Percentiles rank a stretch among this genome's conserved stretches.
Evolutionary conservation across 2,888 invertebrate genomes (phyloP).

Genomic region (Nineta flava): DNA sequence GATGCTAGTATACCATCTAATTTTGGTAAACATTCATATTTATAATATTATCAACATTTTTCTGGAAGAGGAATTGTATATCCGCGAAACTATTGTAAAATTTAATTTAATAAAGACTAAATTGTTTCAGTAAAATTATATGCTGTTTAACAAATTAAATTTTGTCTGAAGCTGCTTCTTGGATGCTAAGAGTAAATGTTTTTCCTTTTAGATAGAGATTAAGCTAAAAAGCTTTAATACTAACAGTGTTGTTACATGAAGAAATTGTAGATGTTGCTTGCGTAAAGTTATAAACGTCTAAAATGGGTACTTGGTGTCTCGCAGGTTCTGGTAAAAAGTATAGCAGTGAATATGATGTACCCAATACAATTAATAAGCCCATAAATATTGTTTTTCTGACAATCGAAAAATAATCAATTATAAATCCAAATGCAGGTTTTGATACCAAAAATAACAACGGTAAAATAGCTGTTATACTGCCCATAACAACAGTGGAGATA

Average conservation of each 20-base stretch:
- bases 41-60: too few species aligned
- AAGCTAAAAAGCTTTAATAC: constrained; percentile 13
- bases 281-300: constrained; percentile 1
- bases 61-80: too few species aligned
- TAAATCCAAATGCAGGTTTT: constrained; percentile 59
- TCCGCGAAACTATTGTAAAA: too few species aligned
- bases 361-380: constrained; percentile 44
- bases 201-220: too few species aligned
- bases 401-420: constrained; percentile 55
- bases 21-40: too few species aligned
- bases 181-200: too few species aligned
- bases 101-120: too few species aligned
- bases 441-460: constrained; percentile 63
- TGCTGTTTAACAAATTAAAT: too few species aligned
- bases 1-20: too few species aligned
- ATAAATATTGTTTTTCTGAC: constrained; percentile 58
- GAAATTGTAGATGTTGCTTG: constrained; percentile 10
- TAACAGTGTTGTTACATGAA: constrained; percentile 26
- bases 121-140: too few species aligned
- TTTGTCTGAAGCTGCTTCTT: too few species aligned
- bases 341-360: constrained; percentile 48
- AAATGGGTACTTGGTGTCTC: constrained; percentile 9
- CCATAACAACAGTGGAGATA: constrained; percentile 59
- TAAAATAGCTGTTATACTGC: constrained; percentile 53
- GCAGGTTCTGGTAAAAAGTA: constrained; percentile 42